A percentile compares a stretch with the other conserved stretches of the same genome.
Evolutionary conservation across 1,140 invertebrate genomes (phyloP).

Genomic region (Listronotus oregonensis): DNA sequence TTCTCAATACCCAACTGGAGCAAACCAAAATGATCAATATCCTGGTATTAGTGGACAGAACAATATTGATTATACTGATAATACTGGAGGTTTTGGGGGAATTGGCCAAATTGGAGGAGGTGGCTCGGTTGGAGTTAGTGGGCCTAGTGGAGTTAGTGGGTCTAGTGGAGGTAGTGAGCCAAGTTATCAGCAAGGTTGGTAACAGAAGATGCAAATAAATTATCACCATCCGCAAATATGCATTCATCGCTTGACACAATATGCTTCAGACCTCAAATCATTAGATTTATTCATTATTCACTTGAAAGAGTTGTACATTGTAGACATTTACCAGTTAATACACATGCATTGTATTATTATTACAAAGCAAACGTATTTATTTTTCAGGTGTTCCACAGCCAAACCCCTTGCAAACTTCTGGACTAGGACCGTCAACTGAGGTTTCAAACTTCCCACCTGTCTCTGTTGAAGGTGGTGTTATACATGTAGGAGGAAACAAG

Average conservation of each 20-base stretch:
- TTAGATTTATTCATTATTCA: no score
- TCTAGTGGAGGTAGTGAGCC: not conserved
- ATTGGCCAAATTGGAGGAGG: not conserved
- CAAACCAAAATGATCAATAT: conserved; percentile 13
- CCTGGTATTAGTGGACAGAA: not conserved
- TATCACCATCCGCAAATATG: no score
- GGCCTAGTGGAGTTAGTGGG: not conserved
- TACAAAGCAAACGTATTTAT: not conserved
- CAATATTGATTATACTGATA: no score
- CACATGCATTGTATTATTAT: no score
- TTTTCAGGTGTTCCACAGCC: conserved; percentile 9
- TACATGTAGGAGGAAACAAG: conserved; percentile 48
- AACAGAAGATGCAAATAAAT: no score
- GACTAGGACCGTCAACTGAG: conserved; percentile 6
- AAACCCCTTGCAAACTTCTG: conserved; percentile 18
- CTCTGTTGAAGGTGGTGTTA: conserved; percentile 44
- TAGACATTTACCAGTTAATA: no score
- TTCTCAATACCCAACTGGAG: not conserved
- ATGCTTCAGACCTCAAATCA: no score
- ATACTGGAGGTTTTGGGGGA: not conserved
- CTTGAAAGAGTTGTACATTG: no score
- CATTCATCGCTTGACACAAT: no score
- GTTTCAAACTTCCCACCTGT: conserved; percentile 40
- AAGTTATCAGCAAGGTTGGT: not conserved
- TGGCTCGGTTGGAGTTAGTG: not conserved